These are phyloP conservation scores for Leucoraja erinaceus DNA, from an alignment of 2,113 vertebrate species.

Conservation along the genomic window DNA sequence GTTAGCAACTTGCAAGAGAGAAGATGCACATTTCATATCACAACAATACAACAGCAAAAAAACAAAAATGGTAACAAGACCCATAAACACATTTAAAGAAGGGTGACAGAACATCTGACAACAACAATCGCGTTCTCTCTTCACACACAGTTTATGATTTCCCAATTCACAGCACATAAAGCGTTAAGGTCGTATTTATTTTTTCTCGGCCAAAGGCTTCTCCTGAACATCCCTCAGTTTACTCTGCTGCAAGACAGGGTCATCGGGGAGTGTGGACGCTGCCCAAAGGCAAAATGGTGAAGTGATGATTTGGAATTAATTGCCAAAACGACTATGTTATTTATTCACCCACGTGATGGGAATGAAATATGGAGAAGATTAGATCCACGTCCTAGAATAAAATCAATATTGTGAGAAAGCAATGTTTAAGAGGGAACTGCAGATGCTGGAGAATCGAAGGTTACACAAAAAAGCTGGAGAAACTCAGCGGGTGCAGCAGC, in stretches of 20 bases:
- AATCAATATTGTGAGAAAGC: neutral
- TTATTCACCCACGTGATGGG: neutral
- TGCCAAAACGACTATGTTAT: neutral
- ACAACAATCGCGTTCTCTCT: neutral
- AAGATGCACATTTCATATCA: slow-evolving; percentile 28
- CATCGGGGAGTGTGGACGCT: neutral
- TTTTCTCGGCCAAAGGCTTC: neutral
- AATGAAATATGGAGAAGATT: neutral
- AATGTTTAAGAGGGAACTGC: too few relatives aligned
- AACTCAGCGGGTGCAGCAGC: too few relatives aligned
- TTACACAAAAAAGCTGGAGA: too few relatives aligned
- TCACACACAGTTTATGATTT: neutral
- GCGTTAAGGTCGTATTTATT: neutral
- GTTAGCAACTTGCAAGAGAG: slow-evolving; percentile 24
- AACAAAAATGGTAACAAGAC: neutral
- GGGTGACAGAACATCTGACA: neutral
- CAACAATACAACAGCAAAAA: neutral
- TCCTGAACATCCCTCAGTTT: neutral
- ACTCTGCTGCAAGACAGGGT: neutral
- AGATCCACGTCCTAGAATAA: neutral
- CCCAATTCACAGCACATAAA: neutral
- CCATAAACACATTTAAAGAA: neutral
- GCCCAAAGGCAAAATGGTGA: neutral
- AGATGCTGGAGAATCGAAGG: too few relatives aligned
- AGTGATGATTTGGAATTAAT: neutral